Evolutionary conservation across 2,113 vertebrate species (phyloP).

Genomic region (Taurulus bubalis): DNA sequence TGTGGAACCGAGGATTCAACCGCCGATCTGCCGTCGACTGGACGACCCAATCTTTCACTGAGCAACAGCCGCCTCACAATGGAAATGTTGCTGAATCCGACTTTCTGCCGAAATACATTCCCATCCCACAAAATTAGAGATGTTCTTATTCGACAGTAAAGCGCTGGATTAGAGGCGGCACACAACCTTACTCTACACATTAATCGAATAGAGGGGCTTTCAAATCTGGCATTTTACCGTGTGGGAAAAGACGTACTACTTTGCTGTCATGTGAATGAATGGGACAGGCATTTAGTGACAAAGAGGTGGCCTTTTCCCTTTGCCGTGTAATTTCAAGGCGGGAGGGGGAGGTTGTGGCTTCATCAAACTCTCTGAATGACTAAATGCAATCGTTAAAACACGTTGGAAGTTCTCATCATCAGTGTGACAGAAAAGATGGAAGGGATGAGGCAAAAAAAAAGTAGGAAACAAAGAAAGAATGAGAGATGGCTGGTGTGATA

Average conservation of each 20-base stretch:
- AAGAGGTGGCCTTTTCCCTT: conserved; percentile 80
- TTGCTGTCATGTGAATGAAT: conserved; percentile 80
- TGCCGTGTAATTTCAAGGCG: conserved; percentile 66
- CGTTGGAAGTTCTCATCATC: conserved; percentile 62
- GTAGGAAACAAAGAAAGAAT: conserved; percentile 4
- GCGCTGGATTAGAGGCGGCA: conserved; percentile 75
- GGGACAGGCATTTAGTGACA: conserved; percentile 81
- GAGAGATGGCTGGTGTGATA: not conserved
- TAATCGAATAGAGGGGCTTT: conserved; percentile 83
- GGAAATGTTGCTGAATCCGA: too few relatives aligned
- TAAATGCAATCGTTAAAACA: conserved; percentile 57
- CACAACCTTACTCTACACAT: conserved; percentile 80
- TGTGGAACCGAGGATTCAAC: not conserved
- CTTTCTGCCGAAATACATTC: too few relatives aligned
- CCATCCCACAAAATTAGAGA: conserved; percentile 64
- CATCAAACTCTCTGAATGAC: conserved; percentile 72
- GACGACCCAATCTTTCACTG: not conserved
- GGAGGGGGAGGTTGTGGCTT: conserved; percentile 56
- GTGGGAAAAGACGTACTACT: conserved; percentile 77
- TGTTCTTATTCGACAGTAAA: conserved; percentile 76
- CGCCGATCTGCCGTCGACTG: not conserved
- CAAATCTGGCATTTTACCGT: conserved; percentile 81
- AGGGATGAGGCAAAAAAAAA: not conserved
- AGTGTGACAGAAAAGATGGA: conserved; percentile 28
- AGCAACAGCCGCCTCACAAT: too few relatives aligned